Evolutionary conservation across 2,113 vertebrate species (phyloP).

Genomic region (Alligator sinensis): DNA sequence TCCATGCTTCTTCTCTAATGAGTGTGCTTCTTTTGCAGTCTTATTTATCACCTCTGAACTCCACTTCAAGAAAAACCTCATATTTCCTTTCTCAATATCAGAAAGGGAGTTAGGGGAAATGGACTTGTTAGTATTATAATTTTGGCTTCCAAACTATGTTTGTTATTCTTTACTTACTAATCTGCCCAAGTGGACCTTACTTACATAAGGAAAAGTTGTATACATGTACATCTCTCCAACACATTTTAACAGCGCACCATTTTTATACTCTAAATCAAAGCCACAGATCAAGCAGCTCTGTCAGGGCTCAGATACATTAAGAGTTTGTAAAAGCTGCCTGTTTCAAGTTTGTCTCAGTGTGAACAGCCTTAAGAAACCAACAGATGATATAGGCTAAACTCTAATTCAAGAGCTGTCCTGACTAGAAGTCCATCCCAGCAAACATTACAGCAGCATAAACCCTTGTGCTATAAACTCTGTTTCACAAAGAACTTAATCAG

Average conservation of each 20-base stretch:
- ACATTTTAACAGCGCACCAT: neutral
- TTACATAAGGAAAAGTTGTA: neutral
- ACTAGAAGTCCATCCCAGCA: neutral
- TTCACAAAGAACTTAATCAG: neutral
- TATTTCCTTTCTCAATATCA: neutral
- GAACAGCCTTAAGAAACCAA: neutral
- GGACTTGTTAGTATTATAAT: neutral
- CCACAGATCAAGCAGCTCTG: neutral
- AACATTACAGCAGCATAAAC: neutral
- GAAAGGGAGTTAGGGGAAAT: neutral
- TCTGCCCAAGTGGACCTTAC: neutral
- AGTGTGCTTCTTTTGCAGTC: neutral
- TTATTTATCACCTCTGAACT: neutral
- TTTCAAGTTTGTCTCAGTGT: neutral
- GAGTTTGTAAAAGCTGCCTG: neutral
- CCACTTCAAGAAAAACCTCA: neutral
- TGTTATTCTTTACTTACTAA: neutral
- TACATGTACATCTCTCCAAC: neutral
- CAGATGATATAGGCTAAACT: neutral
- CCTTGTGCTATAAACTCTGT: neutral
- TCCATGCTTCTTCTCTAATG: neutral
- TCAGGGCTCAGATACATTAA: neutral
- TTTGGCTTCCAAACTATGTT: neutral
- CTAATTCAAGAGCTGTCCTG: neutral
- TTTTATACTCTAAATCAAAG: neutral